These are phyloP conservation scores for Folsomia manolachei DNA, from an alignment of 2,888 invertebrate species.

Conservation along the genomic window DNA sequence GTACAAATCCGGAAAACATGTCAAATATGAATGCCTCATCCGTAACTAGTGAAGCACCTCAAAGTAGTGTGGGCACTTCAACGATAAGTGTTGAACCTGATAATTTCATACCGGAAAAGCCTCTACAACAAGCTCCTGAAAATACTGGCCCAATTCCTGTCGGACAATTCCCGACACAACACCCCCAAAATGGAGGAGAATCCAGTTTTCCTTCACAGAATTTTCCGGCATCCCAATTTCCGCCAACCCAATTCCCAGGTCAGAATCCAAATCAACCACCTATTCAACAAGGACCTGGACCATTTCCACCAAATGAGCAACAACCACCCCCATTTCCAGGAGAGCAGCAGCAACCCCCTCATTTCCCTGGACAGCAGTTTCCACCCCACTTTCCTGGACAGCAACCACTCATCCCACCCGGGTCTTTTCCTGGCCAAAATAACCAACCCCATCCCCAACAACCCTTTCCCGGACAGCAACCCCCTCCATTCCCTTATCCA, in stretches of 20 bases:
- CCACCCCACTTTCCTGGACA: not conserved
- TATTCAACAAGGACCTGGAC: not conserved
- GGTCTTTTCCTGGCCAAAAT: too few species aligned
- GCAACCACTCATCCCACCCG: not conserved
- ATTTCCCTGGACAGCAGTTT: not conserved
- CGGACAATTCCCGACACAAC: not conserved
- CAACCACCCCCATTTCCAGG: not conserved
- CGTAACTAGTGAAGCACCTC: too few species aligned
- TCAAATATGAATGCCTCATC: too few species aligned
- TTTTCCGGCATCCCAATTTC: not conserved
- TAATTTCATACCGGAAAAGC: too few species aligned
- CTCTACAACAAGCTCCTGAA: not conserved
- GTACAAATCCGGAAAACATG: too few species aligned
- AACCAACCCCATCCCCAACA: too few species aligned
- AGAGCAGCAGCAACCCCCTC: not conserved
- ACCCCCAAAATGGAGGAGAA: not conserved
- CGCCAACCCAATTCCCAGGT: not conserved
- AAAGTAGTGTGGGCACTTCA: too few species aligned
- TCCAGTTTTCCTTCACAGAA: not conserved
- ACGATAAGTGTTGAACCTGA: too few species aligned
- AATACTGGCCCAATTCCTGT: not conserved
- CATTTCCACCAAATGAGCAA: not conserved
- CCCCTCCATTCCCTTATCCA: not conserved
- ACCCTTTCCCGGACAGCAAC: not conserved
- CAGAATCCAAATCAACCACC: not conserved